Percentiles rank a stretch among this genome's conserved stretches.
Evolutionary conservation across 1,140 invertebrate species (phyloP).

Genomic region (Coenobita brevimanus): DNA sequence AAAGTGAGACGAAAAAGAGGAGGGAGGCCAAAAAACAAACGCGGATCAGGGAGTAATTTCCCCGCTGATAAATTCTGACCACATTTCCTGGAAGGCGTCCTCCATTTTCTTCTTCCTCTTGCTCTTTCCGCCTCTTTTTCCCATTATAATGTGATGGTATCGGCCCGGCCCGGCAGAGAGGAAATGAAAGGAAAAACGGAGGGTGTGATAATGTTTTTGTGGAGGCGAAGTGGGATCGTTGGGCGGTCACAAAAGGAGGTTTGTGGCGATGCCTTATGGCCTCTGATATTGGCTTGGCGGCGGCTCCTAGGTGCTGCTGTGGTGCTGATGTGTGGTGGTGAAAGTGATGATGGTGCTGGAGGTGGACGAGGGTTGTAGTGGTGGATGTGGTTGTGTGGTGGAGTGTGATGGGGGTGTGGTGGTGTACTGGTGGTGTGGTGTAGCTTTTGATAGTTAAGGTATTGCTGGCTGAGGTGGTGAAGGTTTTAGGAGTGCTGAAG

Average conservation of each 20-base stretch:
- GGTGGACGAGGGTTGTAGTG: neutral
- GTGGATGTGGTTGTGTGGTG: neutral
- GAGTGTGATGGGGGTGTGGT: too few species aligned
- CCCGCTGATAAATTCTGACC: constrained; percentile 61
- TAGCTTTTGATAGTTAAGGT: too few species aligned
- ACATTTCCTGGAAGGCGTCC: constrained; percentile 59
- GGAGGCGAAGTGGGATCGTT: constrained; percentile 58
- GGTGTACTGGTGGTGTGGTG: too few species aligned
- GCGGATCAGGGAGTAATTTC: constrained; percentile 58
- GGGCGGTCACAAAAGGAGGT: constrained; percentile 52
- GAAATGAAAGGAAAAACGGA: constrained; percentile 64
- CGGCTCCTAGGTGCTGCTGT: neutral
- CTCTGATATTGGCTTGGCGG: constrained; percentile 47
- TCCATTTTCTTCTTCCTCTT: constrained; percentile 61
- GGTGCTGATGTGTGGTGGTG: neutral
- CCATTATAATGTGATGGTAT: constrained; percentile 65
- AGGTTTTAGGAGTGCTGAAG: neutral
- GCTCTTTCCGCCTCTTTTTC: constrained; percentile 64
- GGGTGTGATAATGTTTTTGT: constrained; percentile 66
- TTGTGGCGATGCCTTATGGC: constrained; percentile 61
- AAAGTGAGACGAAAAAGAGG: neutral
- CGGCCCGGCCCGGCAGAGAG: constrained; percentile 50
- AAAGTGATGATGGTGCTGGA: neutral
- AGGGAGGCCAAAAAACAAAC: constrained; percentile 49
- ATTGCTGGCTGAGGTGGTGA: too few species aligned